phyloP scores from a whole-genome alignment of 2,113 vertebrate genomes.

The Aspiorhynchus laticeps region DNA sequence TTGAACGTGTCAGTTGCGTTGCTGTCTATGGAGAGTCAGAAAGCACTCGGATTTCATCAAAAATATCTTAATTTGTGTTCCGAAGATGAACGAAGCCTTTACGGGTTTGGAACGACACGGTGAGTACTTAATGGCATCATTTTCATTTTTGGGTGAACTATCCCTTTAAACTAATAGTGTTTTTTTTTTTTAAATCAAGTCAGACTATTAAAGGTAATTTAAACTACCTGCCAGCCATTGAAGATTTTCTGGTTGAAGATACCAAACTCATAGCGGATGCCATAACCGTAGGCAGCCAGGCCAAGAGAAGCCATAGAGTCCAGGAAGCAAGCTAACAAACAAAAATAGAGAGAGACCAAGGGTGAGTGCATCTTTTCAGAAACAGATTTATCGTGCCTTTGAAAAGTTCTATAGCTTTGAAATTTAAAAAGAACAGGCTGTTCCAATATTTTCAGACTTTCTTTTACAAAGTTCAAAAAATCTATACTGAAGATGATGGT shows the following conservation, averaged over 20 bases:
- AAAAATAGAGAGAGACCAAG: background rate
- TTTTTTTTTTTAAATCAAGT: background rate
- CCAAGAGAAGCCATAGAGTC: conserved; percentile 92
- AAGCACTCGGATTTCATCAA: no score
- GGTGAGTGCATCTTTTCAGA: background rate
- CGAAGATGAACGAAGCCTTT: no score
- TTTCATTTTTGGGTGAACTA: no score
- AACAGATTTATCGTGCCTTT: background rate
- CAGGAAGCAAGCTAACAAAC: conserved; percentile 83
- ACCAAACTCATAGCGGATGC: conserved; percentile 91
- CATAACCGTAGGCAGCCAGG: conserved; percentile 88
- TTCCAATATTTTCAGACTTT: background rate
- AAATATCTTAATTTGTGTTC: no score
- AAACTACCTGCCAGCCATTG: conserved; percentile 85
- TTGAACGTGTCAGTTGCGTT: no score
- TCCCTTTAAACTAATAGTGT: no score
- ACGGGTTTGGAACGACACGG: no score
- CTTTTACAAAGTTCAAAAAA: background rate
- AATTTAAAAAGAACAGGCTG: background rate
- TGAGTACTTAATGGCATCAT: no score
- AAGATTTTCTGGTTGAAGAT: conserved; percentile 92
- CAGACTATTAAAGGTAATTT: background rate
- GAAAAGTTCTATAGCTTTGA: background rate
- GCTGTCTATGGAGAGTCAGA: no score
- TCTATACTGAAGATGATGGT: background rate